phyloP scores from a whole-genome alignment of 2,888 invertebrate species.

The Aethes cnicana region DNA sequence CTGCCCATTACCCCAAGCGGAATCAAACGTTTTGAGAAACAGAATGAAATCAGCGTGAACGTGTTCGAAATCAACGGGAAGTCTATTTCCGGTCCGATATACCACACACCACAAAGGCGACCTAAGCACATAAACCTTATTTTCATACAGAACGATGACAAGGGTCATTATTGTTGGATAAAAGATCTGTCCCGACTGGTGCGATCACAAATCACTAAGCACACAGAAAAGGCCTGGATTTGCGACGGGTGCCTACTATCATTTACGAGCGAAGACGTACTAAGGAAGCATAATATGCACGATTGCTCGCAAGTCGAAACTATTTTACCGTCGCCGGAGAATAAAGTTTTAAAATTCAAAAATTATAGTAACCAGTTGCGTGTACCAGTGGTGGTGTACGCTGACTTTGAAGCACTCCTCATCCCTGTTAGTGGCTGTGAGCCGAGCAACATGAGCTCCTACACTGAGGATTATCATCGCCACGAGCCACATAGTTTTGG shows the following conservation, averaged over 20 bases:
- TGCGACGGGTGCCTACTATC: conserved; percentile 1
- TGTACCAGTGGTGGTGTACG: background rate
- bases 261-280: background rate
- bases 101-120: background rate
- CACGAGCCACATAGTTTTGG: background rate
- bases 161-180: background rate
- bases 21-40: background rate
- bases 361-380: background rate
- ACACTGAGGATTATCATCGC: background rate
- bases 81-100: background rate
- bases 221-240: background rate
- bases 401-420: background rate
- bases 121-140: background rate
- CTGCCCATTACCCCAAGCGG: background rate
- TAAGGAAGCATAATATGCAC: background rate
- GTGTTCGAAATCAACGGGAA: background rate
- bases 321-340: background rate
- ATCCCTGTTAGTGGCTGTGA: background rate
- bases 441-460: background rate
- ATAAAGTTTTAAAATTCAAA: background rate
- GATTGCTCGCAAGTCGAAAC: conserved; percentile 1
- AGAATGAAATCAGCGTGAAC: background rate
- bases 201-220: background rate
- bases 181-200: background rate
- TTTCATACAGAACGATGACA: background rate